Evolutionary conservation across 1,140 invertebrate species (phyloP), one percentile per base, ranked within the genome.

Genomic region (Hyphantria cunea): DNA sequence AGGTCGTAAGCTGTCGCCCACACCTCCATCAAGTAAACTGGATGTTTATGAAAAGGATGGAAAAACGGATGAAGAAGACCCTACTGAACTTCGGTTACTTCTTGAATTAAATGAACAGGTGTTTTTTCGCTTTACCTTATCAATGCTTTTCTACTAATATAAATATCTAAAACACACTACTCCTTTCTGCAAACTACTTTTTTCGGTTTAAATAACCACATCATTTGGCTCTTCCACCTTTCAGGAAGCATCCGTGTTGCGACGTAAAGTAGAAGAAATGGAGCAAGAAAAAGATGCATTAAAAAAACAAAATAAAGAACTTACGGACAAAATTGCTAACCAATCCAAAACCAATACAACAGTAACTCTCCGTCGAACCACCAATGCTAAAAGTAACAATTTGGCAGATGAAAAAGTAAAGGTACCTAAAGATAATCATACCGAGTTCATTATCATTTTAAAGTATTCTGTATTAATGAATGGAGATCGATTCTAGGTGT

Each of bases 41-140:
- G 94, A 95, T 80, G 89, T 92, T 61, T 89, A 95, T 72, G 95
- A 95, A 78, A 94, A 95, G 80, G 95, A 96, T 82, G 93, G 93
- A 34, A 94, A 94, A 65, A 94, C 94, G 6, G 94, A 95, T 76
- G 94, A 95, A 80, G 95, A 96, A 70, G 95, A 96, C 84, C 92
- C 94, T 8, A 92, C 94, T 32, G 95, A 96, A 76, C 79, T 96
- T 44, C 93, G 95, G 72, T 90, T 98, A 31, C 94, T 97, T 65
- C 84, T 98, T 33, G 97, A 98, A 86, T 90, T 98, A n/a, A 95
- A 96, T 76, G 97, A 98, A 91, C 95, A 96, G 87, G 93, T 90
- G 80, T 12, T 60, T 49, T 49, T 0, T n/a, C 31, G 9, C 13
- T 4, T 44, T 74, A 63, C n/a, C 47, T 58, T 34, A 48, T 17